Evolutionary conservation across 2,888 invertebrate genomes (phyloP).

Genomic region (Himalopsyche japonica): DNA sequence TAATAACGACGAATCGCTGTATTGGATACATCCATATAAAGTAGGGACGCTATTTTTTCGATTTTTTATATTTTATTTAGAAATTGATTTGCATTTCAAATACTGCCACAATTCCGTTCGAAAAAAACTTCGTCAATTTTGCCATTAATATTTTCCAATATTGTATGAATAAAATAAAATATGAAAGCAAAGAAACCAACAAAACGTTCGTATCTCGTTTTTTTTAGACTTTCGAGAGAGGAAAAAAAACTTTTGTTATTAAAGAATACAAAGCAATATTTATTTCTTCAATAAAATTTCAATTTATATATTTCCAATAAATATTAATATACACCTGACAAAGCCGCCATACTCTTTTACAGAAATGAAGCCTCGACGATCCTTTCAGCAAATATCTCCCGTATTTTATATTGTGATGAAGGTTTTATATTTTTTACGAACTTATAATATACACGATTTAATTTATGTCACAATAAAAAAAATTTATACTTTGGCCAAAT

Average conservation of each 20-base stretch:
- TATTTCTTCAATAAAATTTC: neutral
- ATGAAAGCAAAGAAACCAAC: constrained; percentile 7
- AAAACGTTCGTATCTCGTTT: constrained; percentile 7
- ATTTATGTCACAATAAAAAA: neutral
- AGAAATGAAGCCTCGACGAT: neutral
- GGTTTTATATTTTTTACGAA: neutral
- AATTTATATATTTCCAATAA: neutral
- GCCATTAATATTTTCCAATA: constrained; percentile 16
- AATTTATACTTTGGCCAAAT: too few species aligned
- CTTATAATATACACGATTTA: neutral
- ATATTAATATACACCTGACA: neutral
- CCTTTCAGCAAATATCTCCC: neutral
- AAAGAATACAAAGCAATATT: neutral
- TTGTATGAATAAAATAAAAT: constrained; percentile 22
- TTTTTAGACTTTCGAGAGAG: neutral
- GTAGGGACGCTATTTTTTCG: neutral
- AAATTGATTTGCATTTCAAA: constrained; percentile 25
- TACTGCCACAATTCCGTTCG: constrained; percentile 16
- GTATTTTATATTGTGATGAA: neutral
- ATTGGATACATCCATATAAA: neutral
- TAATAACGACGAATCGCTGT: neutral
- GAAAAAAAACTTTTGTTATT: constrained; percentile 12
- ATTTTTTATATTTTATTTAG: neutral
- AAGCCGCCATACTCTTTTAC: neutral
- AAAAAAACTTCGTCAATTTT: constrained; percentile 22